A percentile compares a stretch with the other conserved stretches of the same genome.
These are phyloP conservation scores for Phallusia fumigata DNA, from an alignment of 23 tunicate species.

Conservation along the genomic window DNA sequence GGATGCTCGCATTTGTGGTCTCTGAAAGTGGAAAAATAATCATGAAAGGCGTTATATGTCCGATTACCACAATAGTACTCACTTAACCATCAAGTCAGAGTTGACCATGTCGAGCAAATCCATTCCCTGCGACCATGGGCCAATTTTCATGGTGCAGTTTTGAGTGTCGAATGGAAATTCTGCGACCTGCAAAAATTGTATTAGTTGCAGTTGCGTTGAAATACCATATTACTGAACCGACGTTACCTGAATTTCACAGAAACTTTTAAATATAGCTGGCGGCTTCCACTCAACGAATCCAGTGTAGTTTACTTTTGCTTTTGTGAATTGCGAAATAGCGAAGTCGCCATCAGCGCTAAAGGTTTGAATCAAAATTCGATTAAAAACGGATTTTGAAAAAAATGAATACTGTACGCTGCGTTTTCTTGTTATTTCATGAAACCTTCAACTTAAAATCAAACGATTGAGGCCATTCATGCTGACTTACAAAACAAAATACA, in stretches of 20 bases:
- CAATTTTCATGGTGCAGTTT: conserved; percentile 99
- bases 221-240: too few species aligned
- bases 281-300: conserved; percentile 95
- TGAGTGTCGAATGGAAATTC: conserved; percentile 99
- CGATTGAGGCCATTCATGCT: too few species aligned
- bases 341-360: conserved; percentile 98
- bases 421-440: too few species aligned
- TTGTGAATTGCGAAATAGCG: conserved; percentile 64
- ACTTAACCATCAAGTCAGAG: conserved; percentile 68
- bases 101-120: conserved; percentile 87
- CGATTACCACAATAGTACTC: conserved; percentile 4
- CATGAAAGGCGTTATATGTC: background rate
- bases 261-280: conserved; percentile 87
- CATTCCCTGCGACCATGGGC: conserved; percentile 87
- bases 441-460: too few species aligned
- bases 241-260: conserved; percentile 98
- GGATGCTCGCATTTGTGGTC: conserved; percentile 78
- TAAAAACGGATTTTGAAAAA: too few species aligned
- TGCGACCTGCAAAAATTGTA: conserved; percentile 57
- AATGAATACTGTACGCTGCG: too few species aligned
- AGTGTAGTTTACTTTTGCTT: conserved; percentile 73
- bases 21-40: conserved; percentile 13
- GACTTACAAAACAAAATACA: too few species aligned
- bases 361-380: background rate
- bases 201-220: too few species aligned